Evolutionary conservation across 2,888 invertebrate species (phyloP), one percentile per base, ranked within the genome.

Genomic region (Pandemis cinnamomeana): DNA sequence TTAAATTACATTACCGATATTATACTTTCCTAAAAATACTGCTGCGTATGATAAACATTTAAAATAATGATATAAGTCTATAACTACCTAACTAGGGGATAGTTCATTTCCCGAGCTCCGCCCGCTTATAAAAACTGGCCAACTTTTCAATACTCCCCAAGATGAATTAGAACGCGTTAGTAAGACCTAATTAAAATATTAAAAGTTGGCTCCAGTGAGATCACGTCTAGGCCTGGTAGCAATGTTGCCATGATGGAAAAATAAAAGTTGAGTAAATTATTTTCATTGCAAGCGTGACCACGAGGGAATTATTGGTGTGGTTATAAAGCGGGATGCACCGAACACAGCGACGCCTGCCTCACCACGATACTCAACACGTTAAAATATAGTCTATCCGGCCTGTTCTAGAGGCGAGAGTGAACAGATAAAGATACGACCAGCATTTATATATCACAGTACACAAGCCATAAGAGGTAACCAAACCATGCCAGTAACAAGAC

Each of bases 1-100:
- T 90, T 93, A 92, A 92, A 89, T 90, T 71, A 74, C 70, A 67
- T 90, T 91, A 92, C 87, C 74, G 70, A 88, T 86, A 82, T 83
- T 89, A 91, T 88, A 90, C 85, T 84, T 82, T 83, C 88, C 91
- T 91, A 92, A 91, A 89, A 94, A 94, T 94, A 94, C 93, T 94
- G 93, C 88, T 91, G 93, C 91, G 89, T 90, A 91, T 87, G 90
- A 88, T 89, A 89, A 89, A 89, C 86, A 85, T 93, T 93, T 92
- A 92, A 93, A 89, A 91, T 93, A 93, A 93, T 93, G 92, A 93
- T 93, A 93, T 92, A 89, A 86, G 83, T 89, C 89, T 92, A 92
- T 89, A 86, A 84, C 90, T 89, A 86, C 84, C 90, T 91, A 91
- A 86, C 84, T 84, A 86, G 82, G 84, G 20, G 83, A 84, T 86